Evolutionary conservation across 2,113 vertebrate species (phyloP), one percentile per base, ranked within the genome.

Genomic region (Peromyscus maniculatus): DNA sequence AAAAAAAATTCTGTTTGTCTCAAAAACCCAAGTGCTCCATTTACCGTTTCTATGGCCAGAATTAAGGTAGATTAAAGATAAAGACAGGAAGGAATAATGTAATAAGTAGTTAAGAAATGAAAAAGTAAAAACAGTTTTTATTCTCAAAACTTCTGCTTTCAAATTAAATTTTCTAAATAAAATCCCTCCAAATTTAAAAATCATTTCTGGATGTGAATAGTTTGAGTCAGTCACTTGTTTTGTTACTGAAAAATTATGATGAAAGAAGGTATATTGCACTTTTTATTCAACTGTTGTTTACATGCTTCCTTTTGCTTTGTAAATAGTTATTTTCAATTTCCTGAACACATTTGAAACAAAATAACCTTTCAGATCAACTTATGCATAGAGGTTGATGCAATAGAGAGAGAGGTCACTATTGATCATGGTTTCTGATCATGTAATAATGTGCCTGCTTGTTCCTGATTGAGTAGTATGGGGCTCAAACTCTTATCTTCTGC

Each of bases 401-500:
- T 36, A 93, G 77, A 91, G 83, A 93, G 52, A 52, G 52, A 91
- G 91, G 66, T 91, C 59, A 52, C 22, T 75, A 93, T 92, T 83
- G 94, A 93, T 57, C 43, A 17, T 52, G 31, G 87, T 82, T 91
- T 95, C 77, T 77, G 72, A 66, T 82, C 49, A 4, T 36, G 52
- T 82, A 94, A 90, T 92, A 67, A 96, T 93, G 86, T 92, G 87
- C 17, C 52, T 96, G 12, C 77, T 94, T 87, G 43, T 80, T 77
- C 71, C 67, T 97, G 67, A 91, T 71, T 82, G 71, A 95, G 86
- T 62, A 33, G 28, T 36, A 17, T 11, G 33, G 22, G 7, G 72
- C 49, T 64, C 52, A 74, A 57, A 72, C 75, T 28, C 77, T 82
- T 52, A 57, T 78, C 77, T 46, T 96, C 77, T 89, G 87, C 71